Base-by-base conservation (phyloP, 2,888 invertebrate species). In the Phyllotreta striolata region DNA sequence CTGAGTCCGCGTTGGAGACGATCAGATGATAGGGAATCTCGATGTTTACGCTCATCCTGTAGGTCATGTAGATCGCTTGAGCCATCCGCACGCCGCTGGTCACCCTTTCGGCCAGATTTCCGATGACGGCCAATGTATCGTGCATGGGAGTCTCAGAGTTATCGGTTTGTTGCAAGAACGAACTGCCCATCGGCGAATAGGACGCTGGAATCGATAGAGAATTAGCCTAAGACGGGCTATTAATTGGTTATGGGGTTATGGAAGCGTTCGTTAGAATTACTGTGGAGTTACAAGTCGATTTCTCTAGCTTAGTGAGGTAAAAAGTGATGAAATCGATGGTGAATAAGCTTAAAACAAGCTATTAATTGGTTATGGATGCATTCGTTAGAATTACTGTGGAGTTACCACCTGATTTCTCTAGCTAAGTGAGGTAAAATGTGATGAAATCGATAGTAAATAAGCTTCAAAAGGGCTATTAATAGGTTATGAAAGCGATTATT, bases 1-100 rank as follows among this genome's bases (percentile, higher is more conserved):
- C 78, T 0, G 84, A 83, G 74, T 87, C 84, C 57, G 81, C 81
- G 38, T 84, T 82, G 0, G 82, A 81, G 39, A 87, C 74, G 44
- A 88, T 79, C 56, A 84, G 82, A 55, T 85, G 77, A 75, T 88
- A 88, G 59, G 84, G 84, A 69, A 84, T 84, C 63, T 86, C 85
- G 55, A 87, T 77, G 68, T 85, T 85, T 70, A 85, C 78, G 38
- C 87, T 84, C 0, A 88, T 83, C 55, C 86, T 80, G 70, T 85
- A 87, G 39, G 84, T 84, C 72, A 86, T 79, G 4, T 86, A 82
- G 62, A 89, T 83, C 60, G 85, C 84, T 35, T 83, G 81, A 1
- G 84, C 88, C 62, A 86, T 80, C 66, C 83, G 81, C 3, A 78
- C 71, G 4, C 88, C 88, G 71, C 83, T 82, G 47, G 82, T 82